Evolutionary conservation across 2,888 invertebrate species (phyloP).

Genomic region (Drosophila vallismaia): DNA sequence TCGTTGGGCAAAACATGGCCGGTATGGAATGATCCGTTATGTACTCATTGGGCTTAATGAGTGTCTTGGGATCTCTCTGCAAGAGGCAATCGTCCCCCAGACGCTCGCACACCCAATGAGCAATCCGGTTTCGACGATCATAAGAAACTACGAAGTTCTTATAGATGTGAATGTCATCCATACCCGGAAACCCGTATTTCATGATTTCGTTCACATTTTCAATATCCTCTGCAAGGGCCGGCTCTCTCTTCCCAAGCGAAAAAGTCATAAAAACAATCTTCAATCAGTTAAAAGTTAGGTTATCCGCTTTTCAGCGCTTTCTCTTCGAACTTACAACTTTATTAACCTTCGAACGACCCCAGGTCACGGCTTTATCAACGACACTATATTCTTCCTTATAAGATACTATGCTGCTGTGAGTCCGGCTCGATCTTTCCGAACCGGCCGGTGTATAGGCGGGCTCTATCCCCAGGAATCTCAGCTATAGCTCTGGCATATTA

Average conservation of each 20-base stretch:
- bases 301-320: neutral
- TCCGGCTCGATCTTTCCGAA: neutral
- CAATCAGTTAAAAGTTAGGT: neutral
- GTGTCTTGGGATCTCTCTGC: slow-evolving; percentile 46
- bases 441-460: neutral
- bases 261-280: slow-evolving; percentile 55
- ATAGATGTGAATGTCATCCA: slow-evolving; percentile 92
- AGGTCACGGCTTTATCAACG: slow-evolving; percentile 19
- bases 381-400: neutral
- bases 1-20: slow-evolving; percentile 90
- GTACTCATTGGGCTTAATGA: slow-evolving; percentile 28
- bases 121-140: slow-evolving; percentile 92
- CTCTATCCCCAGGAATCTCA: slow-evolving; percentile 44
- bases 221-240: neutral
- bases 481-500: slow-evolving; percentile 17
- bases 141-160: slow-evolving; percentile 96
- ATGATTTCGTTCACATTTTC: slow-evolving; percentile 88
- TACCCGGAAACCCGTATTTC: slow-evolving; percentile 95
- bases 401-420: neutral
- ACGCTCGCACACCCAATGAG: slow-evolving; percentile 98
- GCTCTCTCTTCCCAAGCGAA: slow-evolving; percentile 18
- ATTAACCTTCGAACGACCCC: slow-evolving; percentile 12
- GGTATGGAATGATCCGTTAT: slow-evolving; percentile 86
- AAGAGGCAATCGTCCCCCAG: slow-evolving; percentile 85
- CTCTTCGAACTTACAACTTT: slow-evolving; percentile 23